A percentile compares a stretch with the other conserved stretches of the same genome.
Evolutionary conservation across 30 jellyfish, hydroid and myxozoan genomes (phyloP).

Genomic region (Haliclystus octoradiatus): DNA sequence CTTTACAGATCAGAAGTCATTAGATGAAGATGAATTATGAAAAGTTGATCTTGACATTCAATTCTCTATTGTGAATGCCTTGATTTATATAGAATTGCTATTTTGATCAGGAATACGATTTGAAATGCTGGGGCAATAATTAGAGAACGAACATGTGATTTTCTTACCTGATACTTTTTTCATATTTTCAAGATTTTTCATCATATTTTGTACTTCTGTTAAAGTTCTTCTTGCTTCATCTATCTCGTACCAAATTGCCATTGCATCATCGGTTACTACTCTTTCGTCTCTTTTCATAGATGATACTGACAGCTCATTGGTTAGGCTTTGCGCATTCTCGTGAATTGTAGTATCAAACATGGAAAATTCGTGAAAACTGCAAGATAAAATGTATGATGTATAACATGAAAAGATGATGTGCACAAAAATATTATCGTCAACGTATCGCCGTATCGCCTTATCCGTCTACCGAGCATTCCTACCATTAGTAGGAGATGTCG

Average conservation of each 20-base stretch:
- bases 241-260: slow-evolving; percentile 82
- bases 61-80: no score
- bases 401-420: background rate
- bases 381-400: background rate
- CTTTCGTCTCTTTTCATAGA: background rate
- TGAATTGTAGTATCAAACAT: slow-evolving; percentile 15
- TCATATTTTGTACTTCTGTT: slow-evolving; percentile 65
- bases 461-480: no score
- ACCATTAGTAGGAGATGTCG: background rate
- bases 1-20: no score
- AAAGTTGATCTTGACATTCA: no score
- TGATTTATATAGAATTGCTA: no score
- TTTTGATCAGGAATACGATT: no score
- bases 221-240: slow-evolving; percentile 65
- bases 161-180: slow-evolving; percentile 13
- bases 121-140: no score
- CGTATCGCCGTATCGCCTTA: no score
- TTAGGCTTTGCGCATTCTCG: background rate
- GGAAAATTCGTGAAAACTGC: slow-evolving; percentile 63
- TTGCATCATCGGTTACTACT: slow-evolving; percentile 66
- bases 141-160: no score
- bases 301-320: background rate
- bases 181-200: slow-evolving; percentile 49
- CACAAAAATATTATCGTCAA: no score
- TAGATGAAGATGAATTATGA: no score